Conservation (phyloP, 2,888 invertebrate species). For the Pegoplata infirma region DNA sequence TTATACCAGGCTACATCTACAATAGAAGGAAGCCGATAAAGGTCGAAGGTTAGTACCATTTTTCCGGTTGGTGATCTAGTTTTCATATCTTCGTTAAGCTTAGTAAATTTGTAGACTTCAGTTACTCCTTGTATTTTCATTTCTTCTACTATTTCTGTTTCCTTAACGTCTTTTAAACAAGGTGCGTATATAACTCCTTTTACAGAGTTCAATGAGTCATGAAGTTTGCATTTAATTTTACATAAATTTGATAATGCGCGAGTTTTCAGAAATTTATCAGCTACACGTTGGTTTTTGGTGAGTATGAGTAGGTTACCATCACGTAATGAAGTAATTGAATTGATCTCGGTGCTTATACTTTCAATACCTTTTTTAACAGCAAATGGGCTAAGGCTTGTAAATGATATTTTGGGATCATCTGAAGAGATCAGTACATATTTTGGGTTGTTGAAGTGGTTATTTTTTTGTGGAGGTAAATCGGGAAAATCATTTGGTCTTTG, state of each 20-base stretch:
- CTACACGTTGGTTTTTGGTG: conserved; percentile 1
- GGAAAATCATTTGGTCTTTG: background rate
- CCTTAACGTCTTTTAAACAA: conserved; percentile 28
- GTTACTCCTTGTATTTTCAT: too few species aligned
- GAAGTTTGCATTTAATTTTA: conserved; percentile 3
- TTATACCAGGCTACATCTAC: conserved; percentile 46
- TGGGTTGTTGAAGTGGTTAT: conserved; percentile 10
- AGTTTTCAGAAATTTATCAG: conserved; percentile 59
- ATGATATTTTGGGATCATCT: too few species aligned
- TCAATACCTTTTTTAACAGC: conserved; percentile 27
- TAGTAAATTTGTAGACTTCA: conserved; percentile 12
- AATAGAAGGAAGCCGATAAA: conserved; percentile 30
- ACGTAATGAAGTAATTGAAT: conserved; percentile 1
- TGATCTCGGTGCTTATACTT: conserved; percentile 18
- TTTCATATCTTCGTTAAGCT: conserved; percentile 2
- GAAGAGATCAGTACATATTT: conserved; percentile 28
- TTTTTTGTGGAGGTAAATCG: background rate
- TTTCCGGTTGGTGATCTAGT: conserved; percentile 18
- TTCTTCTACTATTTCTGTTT: conserved; percentile 23
- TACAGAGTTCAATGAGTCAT: too few species aligned
- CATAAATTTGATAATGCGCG: conserved; percentile 7
- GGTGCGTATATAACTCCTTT: too few species aligned
- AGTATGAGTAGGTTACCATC: conserved; percentile 17
- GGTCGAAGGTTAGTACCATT: conserved; percentile 49
- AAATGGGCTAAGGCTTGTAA: too few species aligned